Conservation (phyloP, 2,888 invertebrate species). For the Alentia gelatinosa region DNA sequence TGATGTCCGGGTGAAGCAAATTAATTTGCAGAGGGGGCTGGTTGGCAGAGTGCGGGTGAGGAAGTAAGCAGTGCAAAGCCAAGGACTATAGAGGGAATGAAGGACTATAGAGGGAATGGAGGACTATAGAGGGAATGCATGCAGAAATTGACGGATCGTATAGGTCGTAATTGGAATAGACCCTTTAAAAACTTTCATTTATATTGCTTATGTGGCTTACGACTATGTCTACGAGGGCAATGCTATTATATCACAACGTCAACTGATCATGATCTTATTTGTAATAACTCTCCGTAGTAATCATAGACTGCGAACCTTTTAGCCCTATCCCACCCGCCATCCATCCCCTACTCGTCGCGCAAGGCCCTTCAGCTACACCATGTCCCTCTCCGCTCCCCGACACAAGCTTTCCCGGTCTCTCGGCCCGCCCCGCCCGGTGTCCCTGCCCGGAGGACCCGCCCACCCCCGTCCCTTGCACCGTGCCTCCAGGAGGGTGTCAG, state of each 20-base stretch:
- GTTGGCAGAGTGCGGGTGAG: background rate
- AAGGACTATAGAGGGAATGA: background rate
- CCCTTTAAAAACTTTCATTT: no score
- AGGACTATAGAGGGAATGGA: background rate
- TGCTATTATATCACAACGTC: no score
- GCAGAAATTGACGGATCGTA: background rate
- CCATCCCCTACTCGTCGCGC: background rate
- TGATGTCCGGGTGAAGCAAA: slow-evolving; percentile 9
- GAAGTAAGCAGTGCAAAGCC: background rate
- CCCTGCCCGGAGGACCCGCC: background rate
- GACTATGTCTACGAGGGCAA: no score
- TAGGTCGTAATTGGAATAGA: no score
- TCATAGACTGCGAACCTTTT: no score
- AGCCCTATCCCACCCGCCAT: background rate
- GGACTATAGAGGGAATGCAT: background rate
- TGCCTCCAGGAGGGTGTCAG: slow-evolving; percentile 20
- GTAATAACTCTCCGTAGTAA: no score
- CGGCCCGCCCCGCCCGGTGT: background rate
- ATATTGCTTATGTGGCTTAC: no score
- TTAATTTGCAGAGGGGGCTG: background rate
- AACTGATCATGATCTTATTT: no score
- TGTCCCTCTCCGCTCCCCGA: background rate
- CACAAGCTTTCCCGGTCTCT: no score
- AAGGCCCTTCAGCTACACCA: background rate
- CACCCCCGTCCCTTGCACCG: background rate